Evolutionary conservation across 2,888 invertebrate species (phyloP).

Genomic region (Phalera bucephala): DNA sequence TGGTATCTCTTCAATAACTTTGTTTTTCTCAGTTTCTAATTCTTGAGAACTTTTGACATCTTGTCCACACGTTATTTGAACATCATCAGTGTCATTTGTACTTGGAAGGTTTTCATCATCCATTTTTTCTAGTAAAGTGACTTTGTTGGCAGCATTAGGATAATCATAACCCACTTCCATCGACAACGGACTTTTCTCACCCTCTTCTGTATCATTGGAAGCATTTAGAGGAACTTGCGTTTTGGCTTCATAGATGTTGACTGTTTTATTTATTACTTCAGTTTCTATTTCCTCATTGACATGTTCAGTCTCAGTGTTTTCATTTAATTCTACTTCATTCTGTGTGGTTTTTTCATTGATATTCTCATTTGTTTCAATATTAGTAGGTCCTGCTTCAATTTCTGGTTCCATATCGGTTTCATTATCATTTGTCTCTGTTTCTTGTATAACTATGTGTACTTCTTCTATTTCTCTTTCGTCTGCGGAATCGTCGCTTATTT

Average conservation of each 20-base stretch:
- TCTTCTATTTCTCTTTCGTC: conserved; percentile 24
- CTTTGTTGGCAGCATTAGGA: conserved; percentile 42
- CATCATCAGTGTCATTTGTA: conserved; percentile 68
- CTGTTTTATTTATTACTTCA: background rate
- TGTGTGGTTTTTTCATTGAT: background rate
- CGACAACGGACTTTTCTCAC: conserved; percentile 47
- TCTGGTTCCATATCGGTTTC: background rate
- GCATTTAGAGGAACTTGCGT: conserved; percentile 52
- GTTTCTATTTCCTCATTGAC: conserved; percentile 5
- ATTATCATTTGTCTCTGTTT: background rate
- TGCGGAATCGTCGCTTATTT: conserved; percentile 49
- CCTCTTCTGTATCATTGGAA: conserved; percentile 46
- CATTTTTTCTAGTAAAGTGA: conserved; percentile 51
- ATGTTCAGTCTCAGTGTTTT: conserved; percentile 5
- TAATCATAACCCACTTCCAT: conserved; percentile 61
- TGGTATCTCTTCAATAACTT: conserved; percentile 22
- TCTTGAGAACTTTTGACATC: conserved; percentile 50
- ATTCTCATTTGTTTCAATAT: background rate
- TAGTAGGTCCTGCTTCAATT: conserved; percentile 5
- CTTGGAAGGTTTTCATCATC: conserved; percentile 66
- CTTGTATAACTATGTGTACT: conserved; percentile 12
- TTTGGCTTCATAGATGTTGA: conserved; percentile 45
- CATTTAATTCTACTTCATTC: background rate
- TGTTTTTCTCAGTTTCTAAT: conserved; percentile 18
- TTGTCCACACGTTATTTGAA: conserved; percentile 72